Base-by-base conservation (phyloP, 2,113 vertebrate species). In the Mus spicilegus region DNA sequence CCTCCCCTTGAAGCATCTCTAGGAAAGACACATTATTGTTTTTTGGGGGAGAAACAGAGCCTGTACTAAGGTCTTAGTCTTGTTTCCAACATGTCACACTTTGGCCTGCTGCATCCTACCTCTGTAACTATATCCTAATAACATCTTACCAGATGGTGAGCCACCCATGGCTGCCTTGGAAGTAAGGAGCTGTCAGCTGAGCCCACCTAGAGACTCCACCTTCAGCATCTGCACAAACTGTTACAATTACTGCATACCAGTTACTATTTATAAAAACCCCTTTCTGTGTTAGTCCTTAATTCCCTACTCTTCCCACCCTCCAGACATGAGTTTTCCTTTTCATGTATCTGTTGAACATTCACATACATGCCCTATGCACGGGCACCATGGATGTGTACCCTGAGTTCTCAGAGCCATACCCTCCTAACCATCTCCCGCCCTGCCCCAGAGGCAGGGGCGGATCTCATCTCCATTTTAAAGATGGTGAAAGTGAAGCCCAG, bases 291-390 rank as follows among this genome's bases (percentile, higher is more conserved):
- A 33, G 39, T 33, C 24, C 24, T 26, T 77, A 46, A 72, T 73
- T 85, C 65, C 90, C 54, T 92, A 24, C 70, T 58, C 67, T 13
- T 3, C n/a, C 36, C 22, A 20, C 76, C 16, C 42, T n/a, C 20
- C 11, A n/a, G n/a, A 11, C n/a, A 61, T 69, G 36, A 89, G 46
- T 24, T 76, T 76, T 78, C 42, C 46, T 67, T 67, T 87, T 17
- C 76, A 7, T 16, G 9, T 22, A 28, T 65, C 28, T 49, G 30
- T 26, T 19, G 8, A 95, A 49, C 63, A 42, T 70, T 33, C 36
- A 22, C 11, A 2, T 3, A 5, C 1, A 2, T 4, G 19, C 1
- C 6, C 63, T 51, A 3, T 1, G 26, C 24, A 17, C n/a, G 28
- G 63, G 39, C 56, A 49, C 6, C 49, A 16, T 61, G 36, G 20